Conservation (phyloP, 92 coral and sea anemone species). For the Phenganax subtilis region DNA sequence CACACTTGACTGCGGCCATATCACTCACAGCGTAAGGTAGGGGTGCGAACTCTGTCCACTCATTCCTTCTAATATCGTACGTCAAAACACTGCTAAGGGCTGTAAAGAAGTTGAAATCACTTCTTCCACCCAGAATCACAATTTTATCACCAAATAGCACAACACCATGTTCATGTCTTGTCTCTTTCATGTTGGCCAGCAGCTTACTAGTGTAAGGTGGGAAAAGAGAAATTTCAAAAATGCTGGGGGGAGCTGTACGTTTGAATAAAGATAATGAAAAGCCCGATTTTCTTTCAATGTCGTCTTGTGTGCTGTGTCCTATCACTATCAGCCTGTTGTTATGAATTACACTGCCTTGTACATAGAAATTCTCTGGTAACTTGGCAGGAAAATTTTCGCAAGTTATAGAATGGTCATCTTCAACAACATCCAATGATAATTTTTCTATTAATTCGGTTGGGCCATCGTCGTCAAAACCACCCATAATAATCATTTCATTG, state of each 20-base stretch:
- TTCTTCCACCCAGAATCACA: slow-evolving; percentile 11
- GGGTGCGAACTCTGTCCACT: neutral
- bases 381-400: slow-evolving; percentile 1
- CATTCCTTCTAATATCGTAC: neutral
- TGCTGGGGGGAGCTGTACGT: neutral
- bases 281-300: too few relatives aligned
- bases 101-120: too few relatives aligned
- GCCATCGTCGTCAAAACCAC: neutral
- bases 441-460: neutral
- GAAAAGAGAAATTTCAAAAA: slow-evolving; percentile 1
- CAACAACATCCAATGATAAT: slow-evolving; percentile 4
- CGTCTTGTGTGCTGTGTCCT: neutral
- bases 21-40: neutral
- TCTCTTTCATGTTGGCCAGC: neutral
- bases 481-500: slow-evolving; percentile 3
- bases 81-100: neutral
- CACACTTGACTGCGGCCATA: slow-evolving; percentile 7
- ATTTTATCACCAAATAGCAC: slow-evolving; percentile 10
- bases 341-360: neutral
- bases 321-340: neutral
- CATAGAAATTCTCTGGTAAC: neutral
- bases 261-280: neutral
- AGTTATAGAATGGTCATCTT: neutral
- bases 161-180: neutral
- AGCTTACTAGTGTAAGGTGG: slow-evolving; percentile 9